A percentile compares a stretch with the other conserved stretches of the same genome.
These are phyloP conservation scores for Drosophila biarmipes DNA, from an alignment of 1,140 invertebrate genomes.

Conservation along the genomic window DNA sequence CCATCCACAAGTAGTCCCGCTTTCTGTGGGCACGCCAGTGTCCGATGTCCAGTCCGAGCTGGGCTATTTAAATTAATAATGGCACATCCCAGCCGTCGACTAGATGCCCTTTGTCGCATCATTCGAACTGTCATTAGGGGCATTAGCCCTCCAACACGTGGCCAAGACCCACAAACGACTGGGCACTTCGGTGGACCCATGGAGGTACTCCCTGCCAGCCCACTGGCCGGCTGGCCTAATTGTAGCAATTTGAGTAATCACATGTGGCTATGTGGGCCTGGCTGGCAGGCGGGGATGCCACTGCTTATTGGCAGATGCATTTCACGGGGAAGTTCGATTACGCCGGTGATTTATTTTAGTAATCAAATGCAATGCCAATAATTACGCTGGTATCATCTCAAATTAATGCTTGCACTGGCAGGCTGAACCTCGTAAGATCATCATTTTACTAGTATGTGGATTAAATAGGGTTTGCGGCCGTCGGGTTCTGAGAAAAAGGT, in stretches of 20 bases:
- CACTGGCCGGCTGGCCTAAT: slow-evolving; percentile 42
- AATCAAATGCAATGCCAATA: slow-evolving; percentile 40
- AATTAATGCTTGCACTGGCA: neutral
- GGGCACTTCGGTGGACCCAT: slow-evolving; percentile 1
- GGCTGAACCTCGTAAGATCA: neutral
- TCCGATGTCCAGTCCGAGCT: slow-evolving; percentile 9
- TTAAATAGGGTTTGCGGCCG: too few species aligned
- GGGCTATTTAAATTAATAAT: slow-evolving; percentile 79
- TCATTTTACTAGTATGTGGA: neutral
- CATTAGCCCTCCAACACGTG: slow-evolving; percentile 42
- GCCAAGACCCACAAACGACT: slow-evolving; percentile 23
- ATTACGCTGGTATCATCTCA: slow-evolving; percentile 12
- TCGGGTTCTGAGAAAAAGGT: too few species aligned
- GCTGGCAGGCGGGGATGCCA: neutral
- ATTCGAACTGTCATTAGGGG: slow-evolving; percentile 52
- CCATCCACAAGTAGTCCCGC: slow-evolving; percentile 11
- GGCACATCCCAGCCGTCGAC: slow-evolving; percentile 28
- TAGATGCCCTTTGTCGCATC: slow-evolving; percentile 30
- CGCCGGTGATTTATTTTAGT: slow-evolving; percentile 33
- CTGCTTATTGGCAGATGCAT: slow-evolving; percentile 32
- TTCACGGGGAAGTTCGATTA: slow-evolving; percentile 22
- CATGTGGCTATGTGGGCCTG: slow-evolving; percentile 9
- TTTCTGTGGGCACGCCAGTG: neutral
- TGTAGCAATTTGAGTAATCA: slow-evolving; percentile 62
- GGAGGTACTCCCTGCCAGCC: slow-evolving; percentile 28